These are phyloP conservation scores for Loripinus fragilis DNA, from an alignment of 2,888 invertebrate genomes.

Conservation along the genomic window DNA sequence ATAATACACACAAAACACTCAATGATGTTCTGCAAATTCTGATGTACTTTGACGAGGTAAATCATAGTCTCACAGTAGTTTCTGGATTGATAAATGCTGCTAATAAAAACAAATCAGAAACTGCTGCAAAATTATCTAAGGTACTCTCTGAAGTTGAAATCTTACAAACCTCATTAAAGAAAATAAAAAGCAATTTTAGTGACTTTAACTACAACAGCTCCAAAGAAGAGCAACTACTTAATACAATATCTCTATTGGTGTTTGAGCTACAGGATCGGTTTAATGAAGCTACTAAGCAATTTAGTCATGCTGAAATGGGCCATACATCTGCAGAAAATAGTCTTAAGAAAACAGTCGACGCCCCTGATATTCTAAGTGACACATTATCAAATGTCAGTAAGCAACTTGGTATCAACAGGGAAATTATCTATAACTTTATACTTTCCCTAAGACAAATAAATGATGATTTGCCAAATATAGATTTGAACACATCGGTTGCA, in stretches of 20 bases:
- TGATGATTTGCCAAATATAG: constrained; percentile 29
- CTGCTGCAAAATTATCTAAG: neutral
- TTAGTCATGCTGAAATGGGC: neutral
- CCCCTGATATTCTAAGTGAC: constrained; percentile 14
- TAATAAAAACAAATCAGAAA: neutral
- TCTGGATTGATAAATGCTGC: neutral
- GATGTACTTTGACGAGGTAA: neutral
- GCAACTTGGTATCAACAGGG: neutral
- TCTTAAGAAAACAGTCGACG: neutral
- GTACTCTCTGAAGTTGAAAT: neutral
- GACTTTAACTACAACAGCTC: constrained; percentile 7
- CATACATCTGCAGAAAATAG: neutral
- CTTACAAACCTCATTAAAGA: neutral
- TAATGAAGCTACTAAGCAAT: neutral
- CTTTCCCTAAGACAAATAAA: constrained; percentile 11
- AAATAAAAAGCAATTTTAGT: neutral
- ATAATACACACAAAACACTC: neutral
- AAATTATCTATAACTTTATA: neutral
- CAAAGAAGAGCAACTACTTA: neutral
- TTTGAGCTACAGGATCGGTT: neutral
- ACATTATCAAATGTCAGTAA: constrained; percentile 1
- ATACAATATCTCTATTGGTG: neutral
- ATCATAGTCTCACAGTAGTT: neutral
- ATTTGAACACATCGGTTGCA: constrained; percentile 5
- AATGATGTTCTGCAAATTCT: neutral